A percentile compares a stretch with the other conserved stretches of the same genome.
Conservation (phyloP, 2,888 invertebrate species). For the Tachina lurida region DNA sequence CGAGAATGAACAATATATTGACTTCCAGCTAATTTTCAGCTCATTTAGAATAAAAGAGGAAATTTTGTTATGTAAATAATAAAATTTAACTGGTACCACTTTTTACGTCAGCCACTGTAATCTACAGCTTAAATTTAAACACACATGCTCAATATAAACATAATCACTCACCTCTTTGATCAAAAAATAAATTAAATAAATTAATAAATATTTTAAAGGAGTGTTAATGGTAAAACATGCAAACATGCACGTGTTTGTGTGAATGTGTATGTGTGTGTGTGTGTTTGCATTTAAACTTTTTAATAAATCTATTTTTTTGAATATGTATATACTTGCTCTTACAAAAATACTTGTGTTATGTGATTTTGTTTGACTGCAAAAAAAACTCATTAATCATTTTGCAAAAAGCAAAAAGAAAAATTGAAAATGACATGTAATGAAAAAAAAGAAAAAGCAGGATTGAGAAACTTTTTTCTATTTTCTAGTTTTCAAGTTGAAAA, state of each 20-base stretch:
- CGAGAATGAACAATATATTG: too few relatives aligned
- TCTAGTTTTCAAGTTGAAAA: not conserved
- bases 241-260: not conserved
- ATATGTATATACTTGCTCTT: constrained; percentile 3
- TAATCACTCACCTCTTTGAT: constrained; percentile 20
- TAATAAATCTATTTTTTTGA: constrained; percentile 49
- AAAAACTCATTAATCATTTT: constrained; percentile 68
- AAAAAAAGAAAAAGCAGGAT: constrained; percentile 4
- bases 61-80: too few relatives aligned
- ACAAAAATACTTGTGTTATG: not conserved
- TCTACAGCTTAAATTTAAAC: not conserved
- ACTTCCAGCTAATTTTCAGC: too few relatives aligned
- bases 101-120: constrained; percentile 12
- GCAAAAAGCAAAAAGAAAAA: constrained; percentile 51
- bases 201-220: constrained; percentile 54
- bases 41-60: too few relatives aligned
- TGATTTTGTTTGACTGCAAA: constrained; percentile 28
- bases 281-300: constrained; percentile 18
- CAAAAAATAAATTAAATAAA: constrained; percentile 39
- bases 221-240: constrained; percentile 38
- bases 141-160: not conserved
- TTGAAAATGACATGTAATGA: constrained; percentile 54
- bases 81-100: not conserved
- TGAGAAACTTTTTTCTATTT: constrained; percentile 4
- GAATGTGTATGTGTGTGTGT: not conserved